phyloP scores from a whole-genome alignment of 2,113 vertebrate species.

The Sclerurus mexicanus region DNA sequence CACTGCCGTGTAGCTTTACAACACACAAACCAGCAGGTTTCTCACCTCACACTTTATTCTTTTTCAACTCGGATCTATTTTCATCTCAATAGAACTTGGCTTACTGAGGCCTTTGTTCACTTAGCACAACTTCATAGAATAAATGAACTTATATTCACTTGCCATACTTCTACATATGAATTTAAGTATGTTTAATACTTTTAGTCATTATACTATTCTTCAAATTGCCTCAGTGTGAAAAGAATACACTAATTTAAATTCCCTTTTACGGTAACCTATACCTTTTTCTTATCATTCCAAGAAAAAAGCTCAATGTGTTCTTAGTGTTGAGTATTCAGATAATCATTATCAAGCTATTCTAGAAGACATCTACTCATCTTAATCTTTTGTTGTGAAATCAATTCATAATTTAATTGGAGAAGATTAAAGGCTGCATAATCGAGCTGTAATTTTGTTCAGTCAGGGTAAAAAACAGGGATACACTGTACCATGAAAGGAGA shows the following conservation, averaged over 20 bases:
- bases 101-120: not conserved
- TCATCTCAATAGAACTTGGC: not conserved
- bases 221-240: not conserved
- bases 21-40: not conserved
- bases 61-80: not conserved
- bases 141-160: not conserved
- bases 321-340: not conserved
- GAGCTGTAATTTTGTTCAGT: not conserved
- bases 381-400: not conserved
- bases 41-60: not conserved
- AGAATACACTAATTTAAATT: not conserved
- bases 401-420: conserved; percentile 14
- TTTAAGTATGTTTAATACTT: not conserved
- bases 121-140: not conserved
- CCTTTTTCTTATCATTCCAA: not conserved
- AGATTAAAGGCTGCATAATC: not conserved
- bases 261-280: not conserved
- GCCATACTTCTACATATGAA: not conserved
- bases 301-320: not conserved
- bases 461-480: not conserved
- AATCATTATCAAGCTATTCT: not conserved
- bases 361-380: not conserved
- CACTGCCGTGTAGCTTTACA: not conserved
- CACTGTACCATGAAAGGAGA: not conserved
- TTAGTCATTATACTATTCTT: not conserved